Evolutionary conservation across 2,797 vertebrate species (phyloP).

Genomic region (Enteromius fasciolatus): DNA sequence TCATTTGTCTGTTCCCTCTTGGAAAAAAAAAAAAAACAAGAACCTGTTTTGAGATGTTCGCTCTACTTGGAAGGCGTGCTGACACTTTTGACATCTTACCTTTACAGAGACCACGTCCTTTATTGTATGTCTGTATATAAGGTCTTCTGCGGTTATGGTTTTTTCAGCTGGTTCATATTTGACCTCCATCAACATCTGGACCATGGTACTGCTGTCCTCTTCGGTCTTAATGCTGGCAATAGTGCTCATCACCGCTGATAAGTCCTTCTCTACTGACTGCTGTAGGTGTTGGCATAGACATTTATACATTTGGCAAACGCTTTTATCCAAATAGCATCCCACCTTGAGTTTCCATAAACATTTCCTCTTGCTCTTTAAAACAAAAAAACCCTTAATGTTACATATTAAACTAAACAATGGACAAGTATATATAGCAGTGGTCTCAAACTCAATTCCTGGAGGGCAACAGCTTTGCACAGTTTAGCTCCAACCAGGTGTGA

Average conservation of each 20-base stretch:
- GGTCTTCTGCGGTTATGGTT: neutral
- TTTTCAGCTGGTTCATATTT: constrained; percentile 26
- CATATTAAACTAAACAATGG: neutral
- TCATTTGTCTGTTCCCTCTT: constrained; percentile 3
- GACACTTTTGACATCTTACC: constrained; percentile 22
- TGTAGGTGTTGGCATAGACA: neutral
- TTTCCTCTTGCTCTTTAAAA: neutral
- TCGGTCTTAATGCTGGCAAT: constrained; percentile 13
- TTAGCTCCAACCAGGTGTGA: too few relatives aligned
- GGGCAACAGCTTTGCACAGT: too few relatives aligned
- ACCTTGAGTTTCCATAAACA: neutral
- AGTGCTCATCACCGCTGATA: neutral
- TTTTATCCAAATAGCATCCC: constrained; percentile 8
- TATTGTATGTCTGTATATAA: too few relatives aligned
- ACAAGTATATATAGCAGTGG: neutral
- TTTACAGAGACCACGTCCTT: neutral
- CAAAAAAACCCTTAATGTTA: neutral
- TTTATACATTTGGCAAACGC: neutral
- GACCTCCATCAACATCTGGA: constrained; percentile 23
- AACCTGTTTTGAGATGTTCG: neutral
- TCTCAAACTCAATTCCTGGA: too few relatives aligned
- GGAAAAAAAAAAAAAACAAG: neutral
- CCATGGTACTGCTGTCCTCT: neutral
- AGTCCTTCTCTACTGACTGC: neutral
- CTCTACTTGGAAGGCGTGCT: neutral